phyloP scores from a whole-genome alignment of 2,113 vertebrate genomes.

The Bostrychus sinensis region DNA sequence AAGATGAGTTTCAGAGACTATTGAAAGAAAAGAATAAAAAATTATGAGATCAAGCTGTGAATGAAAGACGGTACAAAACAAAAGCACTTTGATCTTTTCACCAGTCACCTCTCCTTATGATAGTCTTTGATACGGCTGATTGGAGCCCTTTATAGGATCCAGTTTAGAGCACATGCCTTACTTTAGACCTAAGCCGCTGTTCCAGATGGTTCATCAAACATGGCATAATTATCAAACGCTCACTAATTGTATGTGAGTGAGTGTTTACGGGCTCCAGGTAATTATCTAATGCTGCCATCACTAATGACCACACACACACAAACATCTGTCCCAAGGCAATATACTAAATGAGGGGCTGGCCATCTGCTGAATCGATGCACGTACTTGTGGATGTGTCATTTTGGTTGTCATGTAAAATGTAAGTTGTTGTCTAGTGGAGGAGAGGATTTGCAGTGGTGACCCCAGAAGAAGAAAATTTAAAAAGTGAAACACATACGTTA shows the following conservation, averaged over 20 bases:
- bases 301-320: slow-evolving; percentile 76
- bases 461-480: background rate
- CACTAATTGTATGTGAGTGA: slow-evolving; percentile 65
- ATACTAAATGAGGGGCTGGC: slow-evolving; percentile 60
- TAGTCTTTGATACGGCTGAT: slow-evolving; percentile 13
- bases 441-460: background rate
- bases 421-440: background rate
- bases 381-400: slow-evolving; percentile 4
- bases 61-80: slow-evolving; percentile 31
- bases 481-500: background rate
- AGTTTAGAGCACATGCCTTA: slow-evolving; percentile 27
- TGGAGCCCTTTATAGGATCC: slow-evolving; percentile 21
- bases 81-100: slow-evolving; percentile 27
- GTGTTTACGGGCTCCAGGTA: slow-evolving; percentile 72
- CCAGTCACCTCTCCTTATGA: slow-evolving; percentile 8
- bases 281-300: slow-evolving; percentile 72
- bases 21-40: slow-evolving; percentile 8
- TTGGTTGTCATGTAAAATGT: slow-evolving; percentile 4
- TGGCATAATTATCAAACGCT: slow-evolving; percentile 67
- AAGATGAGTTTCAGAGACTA: slow-evolving; percentile 27
- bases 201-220: slow-evolving; percentile 76
- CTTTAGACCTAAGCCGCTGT: slow-evolving; percentile 40
- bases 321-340: slow-evolving; percentile 75
- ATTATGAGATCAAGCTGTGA: slow-evolving; percentile 16
- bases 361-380: slow-evolving; percentile 55